Evolutionary conservation across 1,140 invertebrate species (phyloP).

Genomic region (Meteorus sp.): DNA sequence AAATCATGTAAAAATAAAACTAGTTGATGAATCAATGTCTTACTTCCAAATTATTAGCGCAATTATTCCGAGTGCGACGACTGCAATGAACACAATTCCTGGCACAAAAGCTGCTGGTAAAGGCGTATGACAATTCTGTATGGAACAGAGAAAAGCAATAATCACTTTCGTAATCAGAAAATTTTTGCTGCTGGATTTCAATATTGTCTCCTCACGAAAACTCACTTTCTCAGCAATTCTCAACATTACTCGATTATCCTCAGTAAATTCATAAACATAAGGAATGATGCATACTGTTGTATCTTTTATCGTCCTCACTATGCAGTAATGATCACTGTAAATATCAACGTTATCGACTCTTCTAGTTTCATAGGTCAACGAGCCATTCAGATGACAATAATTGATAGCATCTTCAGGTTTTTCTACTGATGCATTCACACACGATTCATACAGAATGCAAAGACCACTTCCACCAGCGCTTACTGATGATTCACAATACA

Average conservation of each 20-base stretch:
- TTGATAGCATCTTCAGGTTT: constrained; percentile 24
- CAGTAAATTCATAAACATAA: constrained; percentile 38
- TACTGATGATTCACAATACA: constrained; percentile 40
- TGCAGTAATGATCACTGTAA: constrained; percentile 37
- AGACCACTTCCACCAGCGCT: constrained; percentile 34
- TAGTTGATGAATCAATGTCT: constrained; percentile 2
- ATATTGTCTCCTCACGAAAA: too few species aligned
- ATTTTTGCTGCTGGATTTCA: background rate
- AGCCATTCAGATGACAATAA: constrained; percentile 32
- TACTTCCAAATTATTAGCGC: constrained; percentile 30
- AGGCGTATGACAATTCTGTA: constrained; percentile 26
- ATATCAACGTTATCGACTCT: constrained; percentile 28
- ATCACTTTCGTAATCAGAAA: background rate
- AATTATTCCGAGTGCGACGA: constrained; percentile 22
- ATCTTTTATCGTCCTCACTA: constrained; percentile 30
- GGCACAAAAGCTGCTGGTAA: constrained; percentile 26
- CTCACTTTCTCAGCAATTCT: constrained; percentile 36
- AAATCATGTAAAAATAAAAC: background rate
- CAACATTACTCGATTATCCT: constrained; percentile 31
- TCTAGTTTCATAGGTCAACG: constrained; percentile 27
- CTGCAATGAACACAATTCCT: constrained; percentile 14
- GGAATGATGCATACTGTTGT: constrained; percentile 31
- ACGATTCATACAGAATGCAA: constrained; percentile 36
- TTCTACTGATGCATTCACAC: constrained; percentile 40
- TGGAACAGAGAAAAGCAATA: background rate